phyloP scores from a whole-genome alignment of 2,888 invertebrate genomes.

The Agrotis exclamationis region DNA sequence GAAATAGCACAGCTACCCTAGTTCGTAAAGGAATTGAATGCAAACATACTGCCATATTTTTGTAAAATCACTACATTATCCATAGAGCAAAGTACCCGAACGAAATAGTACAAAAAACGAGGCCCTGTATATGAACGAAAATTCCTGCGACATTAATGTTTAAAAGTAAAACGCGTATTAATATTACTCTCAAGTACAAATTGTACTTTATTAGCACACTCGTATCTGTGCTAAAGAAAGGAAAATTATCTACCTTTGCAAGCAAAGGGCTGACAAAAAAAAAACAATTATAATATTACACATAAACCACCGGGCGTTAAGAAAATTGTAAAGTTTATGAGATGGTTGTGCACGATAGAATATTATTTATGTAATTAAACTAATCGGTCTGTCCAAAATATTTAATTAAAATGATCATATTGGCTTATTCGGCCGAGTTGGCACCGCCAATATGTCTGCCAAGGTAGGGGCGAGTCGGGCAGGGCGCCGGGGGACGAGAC shows the following conservation, averaged over 20 bases:
- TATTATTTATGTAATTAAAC: conserved; percentile 80
- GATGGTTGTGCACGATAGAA: conserved; percentile 90
- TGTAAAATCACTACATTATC: conserved; percentile 73
- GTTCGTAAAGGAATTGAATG: conserved; percentile 87
- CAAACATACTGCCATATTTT: conserved; percentile 89
- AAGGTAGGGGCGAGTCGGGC: conserved; percentile 52
- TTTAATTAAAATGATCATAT: conserved; percentile 67
- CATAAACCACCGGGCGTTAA: conserved; percentile 67
- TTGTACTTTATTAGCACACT: conserved; percentile 37
- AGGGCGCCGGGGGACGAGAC: conserved; percentile 7
- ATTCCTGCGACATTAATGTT: conserved; percentile 50
- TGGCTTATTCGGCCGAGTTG: conserved; percentile 76
- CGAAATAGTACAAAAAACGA: conserved; percentile 76
- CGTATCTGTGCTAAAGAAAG: conserved; percentile 33
- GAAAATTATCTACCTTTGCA: conserved; percentile 8
- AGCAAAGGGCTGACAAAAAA: conserved; percentile 43
- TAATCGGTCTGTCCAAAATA: conserved; percentile 87
- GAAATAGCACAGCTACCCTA: conserved; percentile 65
- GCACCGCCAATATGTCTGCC: conserved; percentile 66
- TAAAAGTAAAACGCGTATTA: conserved; percentile 43
- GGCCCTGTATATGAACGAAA: conserved; percentile 48
- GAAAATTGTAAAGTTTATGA: conserved; percentile 80
- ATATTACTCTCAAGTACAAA: conserved; percentile 33
- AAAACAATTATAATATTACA: conserved; percentile 40
- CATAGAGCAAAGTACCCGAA: conserved; percentile 73